Percentiles rank a stretch among this genome's conserved stretches.
Evolutionary conservation across 2,888 invertebrate species (phyloP).

Genomic region (Apamea monoglypha): DNA sequence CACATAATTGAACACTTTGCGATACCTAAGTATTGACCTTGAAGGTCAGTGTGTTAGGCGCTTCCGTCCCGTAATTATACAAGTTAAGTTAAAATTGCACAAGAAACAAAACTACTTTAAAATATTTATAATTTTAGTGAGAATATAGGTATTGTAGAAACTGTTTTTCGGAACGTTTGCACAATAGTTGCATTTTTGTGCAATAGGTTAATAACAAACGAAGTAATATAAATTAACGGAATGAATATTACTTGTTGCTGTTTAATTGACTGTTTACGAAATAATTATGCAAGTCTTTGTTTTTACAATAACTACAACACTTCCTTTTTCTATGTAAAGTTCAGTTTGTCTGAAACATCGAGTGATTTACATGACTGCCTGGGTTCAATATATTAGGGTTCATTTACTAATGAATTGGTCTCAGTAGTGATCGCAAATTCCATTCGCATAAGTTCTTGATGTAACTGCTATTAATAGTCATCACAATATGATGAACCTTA

Average conservation of each 20-base stretch:
- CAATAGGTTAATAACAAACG: slow-evolving; percentile 37
- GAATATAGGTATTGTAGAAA: slow-evolving; percentile 14
- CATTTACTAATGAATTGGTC: neutral
- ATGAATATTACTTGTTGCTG: slow-evolving; percentile 35
- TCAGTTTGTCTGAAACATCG: neutral
- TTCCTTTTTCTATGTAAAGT: slow-evolving; percentile 22
- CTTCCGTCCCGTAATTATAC: slow-evolving; percentile 1
- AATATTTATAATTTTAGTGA: slow-evolving; percentile 15
- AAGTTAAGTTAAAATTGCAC: neutral
- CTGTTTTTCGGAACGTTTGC: slow-evolving; percentile 24
- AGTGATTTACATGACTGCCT: neutral
- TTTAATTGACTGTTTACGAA: slow-evolving; percentile 15
- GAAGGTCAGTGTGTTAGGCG: slow-evolving; percentile 13
- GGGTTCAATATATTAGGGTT: neutral
- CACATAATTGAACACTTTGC: slow-evolving; percentile 3
- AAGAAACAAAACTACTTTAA: slow-evolving; percentile 15
- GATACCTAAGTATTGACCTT: neutral
- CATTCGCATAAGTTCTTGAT: neutral
- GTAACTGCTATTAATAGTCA: neutral
- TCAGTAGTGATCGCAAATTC: neutral
- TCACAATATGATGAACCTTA: neutral
- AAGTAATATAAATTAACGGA: slow-evolving; percentile 32
- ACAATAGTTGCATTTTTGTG: slow-evolving; percentile 31
- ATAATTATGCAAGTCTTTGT: slow-evolving; percentile 23
- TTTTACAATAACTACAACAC: slow-evolving; percentile 9